Evolutionary conservation across 2,888 invertebrate species (phyloP), one percentile per base, ranked within the genome.

Genomic region (Apamea monoglypha): DNA sequence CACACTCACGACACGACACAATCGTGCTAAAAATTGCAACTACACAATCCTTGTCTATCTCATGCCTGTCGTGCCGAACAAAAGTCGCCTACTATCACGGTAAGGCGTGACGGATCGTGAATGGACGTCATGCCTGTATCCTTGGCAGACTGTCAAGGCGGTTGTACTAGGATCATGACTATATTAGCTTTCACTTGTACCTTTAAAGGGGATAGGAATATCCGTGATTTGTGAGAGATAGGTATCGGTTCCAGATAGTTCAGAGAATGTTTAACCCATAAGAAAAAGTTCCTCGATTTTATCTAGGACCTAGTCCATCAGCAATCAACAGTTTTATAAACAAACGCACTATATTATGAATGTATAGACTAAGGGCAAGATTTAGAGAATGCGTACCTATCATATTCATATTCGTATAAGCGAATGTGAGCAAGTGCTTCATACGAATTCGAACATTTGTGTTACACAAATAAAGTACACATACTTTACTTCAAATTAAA

Each of bases 41-140:
- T n/a, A 21, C 16, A 32, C 50, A 29, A 64, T 36, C 29, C 71
- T 81, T 70, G 77, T 14, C 47, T 66, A 44, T 81, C 21, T 64
- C 40, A 66, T 36, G 76, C 70, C 76, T 61, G 76, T 82, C 78
- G 81, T 78, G 81, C 21, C 32, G 25, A 64, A 73, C 81, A 59
- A 85, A 80, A 81, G n/a, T 72, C 61, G 50, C 50, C 56, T 36
- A 29, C 67, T 81, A 82, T 80, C 85, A 84, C 77, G 76, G 47
- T 44, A 74, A 68, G 70, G 83, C 88, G 90, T 90, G 86, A 86
- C 91, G 73, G 84, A 89, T 91, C 83, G 88, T 91, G 90, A 91
- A 91, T 89, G 80, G 78, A 74, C 76, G 78, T 75, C 87, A 78
- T 81, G 78, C 69, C 82, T 73, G 59, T 75, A 84, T 89, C 88